phyloP scores from a whole-genome alignment of 2,113 vertebrate species.

The Fukomys damarensis region DNA sequence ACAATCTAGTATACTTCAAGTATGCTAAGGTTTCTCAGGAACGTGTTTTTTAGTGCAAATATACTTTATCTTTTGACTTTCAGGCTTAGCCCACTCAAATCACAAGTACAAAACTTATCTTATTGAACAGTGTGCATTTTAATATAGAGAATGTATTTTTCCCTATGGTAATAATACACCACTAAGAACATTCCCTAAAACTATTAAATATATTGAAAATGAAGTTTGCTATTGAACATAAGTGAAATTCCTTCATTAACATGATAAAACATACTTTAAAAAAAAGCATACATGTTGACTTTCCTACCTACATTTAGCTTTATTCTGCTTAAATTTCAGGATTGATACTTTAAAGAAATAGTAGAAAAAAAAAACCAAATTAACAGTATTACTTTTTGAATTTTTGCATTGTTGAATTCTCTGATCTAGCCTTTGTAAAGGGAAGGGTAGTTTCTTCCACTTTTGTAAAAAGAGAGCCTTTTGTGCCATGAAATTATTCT shows the following conservation, averaged over 20 bases:
- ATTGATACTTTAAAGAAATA: slow-evolving; percentile 6
- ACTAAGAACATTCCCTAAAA: slow-evolving; percentile 42
- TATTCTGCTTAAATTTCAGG: not conserved
- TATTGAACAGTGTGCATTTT: slow-evolving; percentile 66
- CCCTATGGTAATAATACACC: slow-evolving; percentile 12
- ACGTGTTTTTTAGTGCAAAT: slow-evolving; percentile 61
- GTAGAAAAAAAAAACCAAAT: not conserved
- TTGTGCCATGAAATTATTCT: slow-evolving; percentile 2
- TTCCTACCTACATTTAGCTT: slow-evolving; percentile 13
- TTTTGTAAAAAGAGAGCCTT: slow-evolving; percentile 43
- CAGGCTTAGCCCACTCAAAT: slow-evolving; percentile 71
- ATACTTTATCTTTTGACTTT: slow-evolving; percentile 60
- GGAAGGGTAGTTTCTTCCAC: not conserved
- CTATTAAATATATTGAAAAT: slow-evolving; percentile 28
- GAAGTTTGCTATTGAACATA: slow-evolving; percentile 17
- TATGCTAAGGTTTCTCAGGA: not conserved
- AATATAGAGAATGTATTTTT: slow-evolving; percentile 48
- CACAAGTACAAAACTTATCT: slow-evolving; percentile 54
- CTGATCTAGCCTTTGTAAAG: slow-evolving; percentile 7
- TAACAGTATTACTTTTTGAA: not conserved
- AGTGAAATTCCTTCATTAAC: slow-evolving; percentile 52
- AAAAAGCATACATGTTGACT: not conserved
- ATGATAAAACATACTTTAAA: slow-evolving; percentile 19
- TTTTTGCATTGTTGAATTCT: not conserved
- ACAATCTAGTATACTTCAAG: slow-evolving; percentile 36